Evolutionary conservation across 2,888 invertebrate genomes (phyloP).

Genomic region (Euzophera pinguis): DNA sequence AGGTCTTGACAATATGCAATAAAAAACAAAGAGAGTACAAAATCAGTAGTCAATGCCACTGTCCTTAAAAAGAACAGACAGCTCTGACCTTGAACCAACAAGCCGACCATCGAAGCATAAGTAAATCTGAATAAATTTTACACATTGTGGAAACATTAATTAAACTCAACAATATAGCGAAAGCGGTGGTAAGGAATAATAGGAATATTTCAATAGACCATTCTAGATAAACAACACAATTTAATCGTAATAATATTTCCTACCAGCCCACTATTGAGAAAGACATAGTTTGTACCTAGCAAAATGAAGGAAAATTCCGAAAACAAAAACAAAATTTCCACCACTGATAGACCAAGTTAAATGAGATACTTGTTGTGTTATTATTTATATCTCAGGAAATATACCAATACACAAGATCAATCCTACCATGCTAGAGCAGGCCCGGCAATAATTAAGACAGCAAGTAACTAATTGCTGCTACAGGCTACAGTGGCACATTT

Average conservation of each 20-base stretch:
- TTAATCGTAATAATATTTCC: no score
- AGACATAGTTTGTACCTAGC: no score
- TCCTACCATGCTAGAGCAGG: constrained; percentile 4
- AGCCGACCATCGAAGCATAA: background rate
- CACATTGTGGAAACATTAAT: constrained; percentile 34
- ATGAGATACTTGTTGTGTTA: no score
- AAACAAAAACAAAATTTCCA: no score
- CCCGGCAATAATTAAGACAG: constrained; percentile 9
- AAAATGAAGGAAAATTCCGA: no score
- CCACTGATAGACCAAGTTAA: no score
- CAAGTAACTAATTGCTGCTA: constrained; percentile 12
- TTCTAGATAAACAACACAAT: background rate
- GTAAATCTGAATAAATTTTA: constrained; percentile 40
- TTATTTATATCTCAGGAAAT: no score
- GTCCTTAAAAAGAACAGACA: constrained; percentile 14
- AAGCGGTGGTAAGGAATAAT: background rate
- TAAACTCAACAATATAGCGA: constrained; percentile 9
- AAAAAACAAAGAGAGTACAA: no score
- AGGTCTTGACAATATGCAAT: no score
- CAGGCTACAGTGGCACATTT: constrained; percentile 10
- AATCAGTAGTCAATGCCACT: background rate
- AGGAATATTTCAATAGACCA: background rate
- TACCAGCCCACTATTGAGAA: no score
- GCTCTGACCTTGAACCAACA: background rate
- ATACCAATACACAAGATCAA: background rate